Evolutionary conservation across 1,140 invertebrate species (phyloP).

Genomic region (Temnothorax curvispinosus): DNA sequence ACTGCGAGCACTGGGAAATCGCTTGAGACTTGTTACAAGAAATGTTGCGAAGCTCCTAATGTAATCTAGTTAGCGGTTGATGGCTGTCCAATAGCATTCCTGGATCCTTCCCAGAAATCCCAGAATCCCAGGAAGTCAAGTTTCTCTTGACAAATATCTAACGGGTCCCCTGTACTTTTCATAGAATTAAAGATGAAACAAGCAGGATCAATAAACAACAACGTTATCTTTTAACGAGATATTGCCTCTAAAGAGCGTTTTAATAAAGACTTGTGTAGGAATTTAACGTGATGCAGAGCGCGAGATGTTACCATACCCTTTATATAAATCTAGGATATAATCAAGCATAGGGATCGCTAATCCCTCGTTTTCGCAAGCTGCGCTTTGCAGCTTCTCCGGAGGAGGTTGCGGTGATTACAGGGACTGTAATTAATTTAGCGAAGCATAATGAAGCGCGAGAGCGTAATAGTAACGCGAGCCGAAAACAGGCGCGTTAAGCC

Average conservation of each 20-base stretch:
- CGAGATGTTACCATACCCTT: neutral
- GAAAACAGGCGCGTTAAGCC: slow-evolving; percentile 62
- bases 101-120: slow-evolving; percentile 4
- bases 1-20: slow-evolving; percentile 6
- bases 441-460: slow-evolving; percentile 58
- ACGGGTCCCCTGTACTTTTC: neutral
- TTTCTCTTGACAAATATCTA: neutral
- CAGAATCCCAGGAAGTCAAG: slow-evolving; percentile 20
- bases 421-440: slow-evolving; percentile 60
- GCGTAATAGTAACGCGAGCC: slow-evolving; percentile 51
- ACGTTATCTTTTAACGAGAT: neutral
- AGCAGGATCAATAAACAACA: neutral
- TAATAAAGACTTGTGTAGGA: neutral
- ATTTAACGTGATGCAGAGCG: neutral
- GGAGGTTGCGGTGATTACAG: slow-evolving; percentile 54
- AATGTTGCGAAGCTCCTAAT: slow-evolving; percentile 55
- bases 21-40: slow-evolving; percentile 53
- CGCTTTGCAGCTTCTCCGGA: slow-evolving; percentile 45
- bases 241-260: neutral
- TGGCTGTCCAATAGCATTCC: slow-evolving; percentile 21
- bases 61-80: slow-evolving; percentile 52
- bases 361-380: slow-evolving; percentile 53
- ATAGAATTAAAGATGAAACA: neutral
- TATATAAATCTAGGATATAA: slow-evolving; percentile 34
- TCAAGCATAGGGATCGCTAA: slow-evolving; percentile 47